These are phyloP conservation scores for Diadegma fenestrale DNA, from an alignment of 2,888 invertebrate species.

Conservation along the genomic window DNA sequence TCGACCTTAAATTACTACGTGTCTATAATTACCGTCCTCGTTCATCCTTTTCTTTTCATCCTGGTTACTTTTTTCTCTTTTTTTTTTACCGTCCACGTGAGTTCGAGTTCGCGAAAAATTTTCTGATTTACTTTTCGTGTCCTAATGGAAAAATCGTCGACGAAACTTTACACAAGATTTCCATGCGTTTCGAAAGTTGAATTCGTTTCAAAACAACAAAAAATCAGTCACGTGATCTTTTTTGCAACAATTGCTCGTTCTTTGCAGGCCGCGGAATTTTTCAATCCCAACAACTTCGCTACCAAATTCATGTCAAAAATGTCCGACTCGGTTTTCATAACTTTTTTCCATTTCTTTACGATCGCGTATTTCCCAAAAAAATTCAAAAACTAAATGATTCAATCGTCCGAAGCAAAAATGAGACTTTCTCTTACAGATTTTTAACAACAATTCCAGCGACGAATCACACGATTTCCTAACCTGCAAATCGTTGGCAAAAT, in stretches of 20 bases:
- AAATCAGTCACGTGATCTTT: background rate
- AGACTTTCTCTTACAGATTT: background rate
- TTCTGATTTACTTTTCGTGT: background rate
- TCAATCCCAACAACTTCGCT: background rate
- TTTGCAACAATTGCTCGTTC: background rate
- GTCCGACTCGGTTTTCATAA: background rate
- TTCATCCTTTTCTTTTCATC: constrained; percentile 30
- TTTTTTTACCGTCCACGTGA: background rate
- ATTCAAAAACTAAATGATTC: background rate
- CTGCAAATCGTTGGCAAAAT: background rate
- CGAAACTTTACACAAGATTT: background rate
- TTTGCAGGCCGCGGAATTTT: background rate
- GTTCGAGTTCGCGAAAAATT: background rate
- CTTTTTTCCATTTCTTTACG: background rate
- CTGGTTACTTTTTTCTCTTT: background rate
- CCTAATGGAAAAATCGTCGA: background rate
- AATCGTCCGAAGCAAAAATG: background rate
- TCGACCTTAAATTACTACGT: constrained; percentile 73
- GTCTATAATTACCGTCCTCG: background rate
- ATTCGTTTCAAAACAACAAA: background rate
- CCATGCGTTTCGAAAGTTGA: background rate
- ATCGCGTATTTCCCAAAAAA: background rate
- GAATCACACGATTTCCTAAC: background rate
- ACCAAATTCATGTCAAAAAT: background rate
- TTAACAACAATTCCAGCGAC: background rate